Evolutionary conservation across 2,888 invertebrate genomes (phyloP), one percentile per base, ranked within the genome.

Genomic region (Polyommatus iphigenia): DNA sequence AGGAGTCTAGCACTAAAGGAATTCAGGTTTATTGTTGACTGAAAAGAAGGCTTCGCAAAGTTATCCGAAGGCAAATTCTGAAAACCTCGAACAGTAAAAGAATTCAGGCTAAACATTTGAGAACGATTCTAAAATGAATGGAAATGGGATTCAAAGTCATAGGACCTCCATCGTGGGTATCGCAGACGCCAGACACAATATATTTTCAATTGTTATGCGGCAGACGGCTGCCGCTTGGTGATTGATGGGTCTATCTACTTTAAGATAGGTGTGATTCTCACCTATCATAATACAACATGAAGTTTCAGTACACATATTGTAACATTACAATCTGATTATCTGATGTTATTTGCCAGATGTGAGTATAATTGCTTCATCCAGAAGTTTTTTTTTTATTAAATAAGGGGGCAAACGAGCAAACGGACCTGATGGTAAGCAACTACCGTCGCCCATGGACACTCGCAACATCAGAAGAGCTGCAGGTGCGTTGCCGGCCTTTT

Each of bases 341-440:
- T 20, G 46, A 24, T n/a, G n/a, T 73, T 73, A 73, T 73, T 46
- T 41, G 41, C 46, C 73, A 73, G 72, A 72, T 50, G 73, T 24
- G 20, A 72, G 46, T 10, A n/a, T 24, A 73, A 73, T 73, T 50
- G 29, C 73, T 73, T 73, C 10, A 72, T 24, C 46, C 46, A 73
- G 24, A 73, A 20, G 50, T 73, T n/a, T n/a, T n/a, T n/a, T n/a
- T n/a, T n/a, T n/a, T n/a, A n/a, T n/a, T n/a, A n/a, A n/a, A n/a
- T n/a, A n/a, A n/a, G n/a, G n/a, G n/a, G n/a, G n/a, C n/a, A n/a
- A n/a, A n/a, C n/a, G n/a, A n/a, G n/a, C n/a, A n/a, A n/a, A n/a
- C n/a, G n/a, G n/a, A n/a, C n/a, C n/a, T n/a, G n/a, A n/a, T n/a
- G n/a, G n/a, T n/a, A n/a, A n/a, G n/a, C n/a, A n/a, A n/a, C n/a